phyloP scores from a whole-genome alignment of 1,140 invertebrate species.

The Choristoneura fumiferana region DNA sequence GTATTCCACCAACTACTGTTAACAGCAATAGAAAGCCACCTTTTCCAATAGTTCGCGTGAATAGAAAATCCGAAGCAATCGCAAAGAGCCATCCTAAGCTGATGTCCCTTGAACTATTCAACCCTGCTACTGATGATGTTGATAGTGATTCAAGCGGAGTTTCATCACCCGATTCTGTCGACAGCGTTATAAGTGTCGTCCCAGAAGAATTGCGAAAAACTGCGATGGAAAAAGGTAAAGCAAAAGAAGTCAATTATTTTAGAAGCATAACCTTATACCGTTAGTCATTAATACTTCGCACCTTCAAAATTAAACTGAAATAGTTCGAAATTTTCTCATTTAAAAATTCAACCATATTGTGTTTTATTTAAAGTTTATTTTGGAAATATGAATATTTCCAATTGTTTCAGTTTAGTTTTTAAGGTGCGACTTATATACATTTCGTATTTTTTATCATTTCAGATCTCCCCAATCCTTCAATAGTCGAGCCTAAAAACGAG shows the following conservation, averaged over 20 bases:
- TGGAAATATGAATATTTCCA: too few species aligned
- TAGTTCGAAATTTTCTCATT: too few species aligned
- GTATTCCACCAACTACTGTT: constrained; percentile 55
- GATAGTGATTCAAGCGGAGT: constrained; percentile 93
- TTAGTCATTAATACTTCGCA: too few species aligned
- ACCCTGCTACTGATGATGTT: constrained; percentile 93
- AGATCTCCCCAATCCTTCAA: constrained; percentile 44
- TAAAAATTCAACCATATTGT: too few species aligned
- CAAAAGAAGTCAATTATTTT: not conserved
- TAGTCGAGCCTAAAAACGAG: constrained; percentile 41
- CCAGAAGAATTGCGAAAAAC: constrained; percentile 70
- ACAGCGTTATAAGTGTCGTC: constrained; percentile 88
- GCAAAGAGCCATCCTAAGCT: constrained; percentile 82
- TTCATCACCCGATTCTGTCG: constrained; percentile 91
- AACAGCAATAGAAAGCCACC: constrained; percentile 80
- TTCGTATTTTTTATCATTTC: constrained; percentile 30
- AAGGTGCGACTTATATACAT: constrained; percentile 8
- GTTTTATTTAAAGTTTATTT: too few species aligned
- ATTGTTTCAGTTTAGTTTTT: too few species aligned
- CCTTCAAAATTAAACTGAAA: too few species aligned
- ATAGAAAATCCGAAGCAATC: constrained; percentile 74
- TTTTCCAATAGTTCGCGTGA: constrained; percentile 82
- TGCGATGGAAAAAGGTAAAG: constrained; percentile 70
- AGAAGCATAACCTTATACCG: too few species aligned
- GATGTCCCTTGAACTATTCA: constrained; percentile 90